phyloP scores from a whole-genome alignment of 2,113 vertebrate genomes.

The Montifringilla adamsi region DNA sequence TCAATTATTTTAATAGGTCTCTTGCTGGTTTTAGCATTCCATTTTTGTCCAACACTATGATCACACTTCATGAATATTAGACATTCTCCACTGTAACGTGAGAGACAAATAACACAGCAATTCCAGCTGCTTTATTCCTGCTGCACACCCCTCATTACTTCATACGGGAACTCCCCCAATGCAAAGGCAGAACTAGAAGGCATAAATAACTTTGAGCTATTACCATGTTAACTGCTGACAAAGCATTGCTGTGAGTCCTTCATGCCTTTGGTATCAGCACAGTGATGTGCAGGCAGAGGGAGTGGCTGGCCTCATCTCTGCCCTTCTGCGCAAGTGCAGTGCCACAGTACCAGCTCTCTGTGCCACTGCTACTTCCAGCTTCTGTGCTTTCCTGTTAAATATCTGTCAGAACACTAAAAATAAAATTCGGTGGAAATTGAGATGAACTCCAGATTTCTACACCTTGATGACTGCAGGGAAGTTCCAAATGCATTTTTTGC shows the following conservation, averaged over 20 bases:
- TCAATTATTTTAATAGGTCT: constrained; percentile 35
- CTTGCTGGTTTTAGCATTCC: background rate
- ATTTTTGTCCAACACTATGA: background rate
- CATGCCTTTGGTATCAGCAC: background rate
- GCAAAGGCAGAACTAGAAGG: background rate
- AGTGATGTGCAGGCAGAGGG: background rate
- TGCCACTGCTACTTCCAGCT: background rate
- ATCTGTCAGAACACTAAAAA: background rate
- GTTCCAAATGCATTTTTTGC: background rate
- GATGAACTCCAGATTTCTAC: background rate
- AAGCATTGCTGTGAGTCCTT: background rate
- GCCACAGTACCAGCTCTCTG: background rate
- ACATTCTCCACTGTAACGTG: background rate
- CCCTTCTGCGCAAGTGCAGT: background rate
- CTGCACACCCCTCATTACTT: background rate
- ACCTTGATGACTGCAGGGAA: background rate
- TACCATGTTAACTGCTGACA: background rate
- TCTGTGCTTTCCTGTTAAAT: background rate
- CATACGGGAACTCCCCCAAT: background rate
- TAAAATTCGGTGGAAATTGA: background rate
- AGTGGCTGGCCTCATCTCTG: background rate
- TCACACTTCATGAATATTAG: constrained; percentile 22
- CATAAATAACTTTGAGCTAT: background rate
- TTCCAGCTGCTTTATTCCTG: background rate
- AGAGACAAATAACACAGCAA: background rate